Percentiles rank a stretch among this genome's conserved stretches.
Conservation (phyloP, 2,797 vertebrate genomes). For the Pristis pectinata region DNA sequence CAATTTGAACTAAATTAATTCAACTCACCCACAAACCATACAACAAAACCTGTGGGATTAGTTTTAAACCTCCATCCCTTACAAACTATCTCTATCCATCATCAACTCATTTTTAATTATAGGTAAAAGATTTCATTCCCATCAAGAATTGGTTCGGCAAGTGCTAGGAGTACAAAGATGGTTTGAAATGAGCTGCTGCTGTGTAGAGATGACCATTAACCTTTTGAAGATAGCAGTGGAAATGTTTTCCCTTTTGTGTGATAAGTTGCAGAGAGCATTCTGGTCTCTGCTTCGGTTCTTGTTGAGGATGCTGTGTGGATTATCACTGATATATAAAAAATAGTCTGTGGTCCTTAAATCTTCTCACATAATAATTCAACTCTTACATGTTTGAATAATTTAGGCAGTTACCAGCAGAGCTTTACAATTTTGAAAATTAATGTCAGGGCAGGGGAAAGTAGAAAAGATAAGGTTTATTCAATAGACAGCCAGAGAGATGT, state of each 20-base stretch:
- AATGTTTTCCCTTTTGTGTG: not conserved
- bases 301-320: not conserved
- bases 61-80: slow-evolving; percentile 24
- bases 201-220: not conserved
- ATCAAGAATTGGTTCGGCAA: not conserved
- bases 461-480: slow-evolving; percentile 1
- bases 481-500: not conserved
- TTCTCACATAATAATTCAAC: slow-evolving; percentile 1
- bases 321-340: not conserved
- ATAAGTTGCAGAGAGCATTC: not conserved
- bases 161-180: not conserved
- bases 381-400: slow-evolving; percentile 4
- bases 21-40: slow-evolving; percentile 14
- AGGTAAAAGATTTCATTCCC: slow-evolving; percentile 28
- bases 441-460: not conserved
- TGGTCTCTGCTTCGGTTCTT: not conserved
- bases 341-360: not conserved
- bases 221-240: not conserved
- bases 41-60: slow-evolving; percentile 7
- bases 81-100: slow-evolving; percentile 16
- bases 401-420: slow-evolving; percentile 7
- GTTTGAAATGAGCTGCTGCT: not conserved
- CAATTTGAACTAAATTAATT: slow-evolving; percentile 30
- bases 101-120: slow-evolving; percentile 26
- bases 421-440: slow-evolving; percentile 21